These are phyloP conservation scores for Thunnus thynnus DNA, from an alignment of 2,113 vertebrate species.

Conservation along the genomic window DNA sequence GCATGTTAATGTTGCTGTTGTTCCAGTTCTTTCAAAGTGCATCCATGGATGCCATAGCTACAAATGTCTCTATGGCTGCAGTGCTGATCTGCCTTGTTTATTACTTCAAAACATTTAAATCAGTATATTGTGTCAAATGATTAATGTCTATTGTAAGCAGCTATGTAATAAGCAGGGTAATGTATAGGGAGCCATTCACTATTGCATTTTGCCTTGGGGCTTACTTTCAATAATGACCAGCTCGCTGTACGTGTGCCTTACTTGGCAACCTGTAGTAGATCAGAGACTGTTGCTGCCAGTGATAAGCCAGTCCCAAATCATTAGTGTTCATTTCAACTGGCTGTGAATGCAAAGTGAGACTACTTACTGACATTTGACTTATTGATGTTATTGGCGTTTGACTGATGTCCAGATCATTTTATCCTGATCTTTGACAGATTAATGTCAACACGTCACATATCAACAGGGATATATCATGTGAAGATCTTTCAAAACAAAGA, in stretches of 20 bases:
- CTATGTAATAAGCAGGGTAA: conserved; percentile 58
- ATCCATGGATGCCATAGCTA: conserved; percentile 1
- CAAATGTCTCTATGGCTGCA: conserved; percentile 19
- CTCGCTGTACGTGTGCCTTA: conserved; percentile 52
- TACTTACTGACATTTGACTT: conserved; percentile 39
- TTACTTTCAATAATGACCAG: conserved; percentile 70
- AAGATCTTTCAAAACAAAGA: not conserved
- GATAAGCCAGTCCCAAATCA: conserved; percentile 59
- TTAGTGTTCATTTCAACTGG: conserved; percentile 52
- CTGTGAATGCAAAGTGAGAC: conserved; percentile 35
- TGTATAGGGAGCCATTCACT: conserved; percentile 60
- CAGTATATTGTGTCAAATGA: conserved; percentile 34
- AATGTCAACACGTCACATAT: not conserved
- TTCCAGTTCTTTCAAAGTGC: not conserved
- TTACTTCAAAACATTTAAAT: conserved; percentile 41
- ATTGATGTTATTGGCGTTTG: conserved; percentile 52
- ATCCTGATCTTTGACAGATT: conserved; percentile 38
- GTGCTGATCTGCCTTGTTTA: conserved; percentile 31
- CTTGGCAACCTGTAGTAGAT: conserved; percentile 73
- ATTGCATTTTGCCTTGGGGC: conserved; percentile 61
- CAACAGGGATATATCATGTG: not conserved
- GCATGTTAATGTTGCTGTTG: conserved; percentile 2
- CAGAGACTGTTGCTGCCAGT: conserved; percentile 54
- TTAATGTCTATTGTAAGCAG: conserved; percentile 51
- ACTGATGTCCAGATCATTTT: conserved; percentile 38